Evolutionary conservation across 2,888 invertebrate species (phyloP).

Genomic region (Unio delphinus): DNA sequence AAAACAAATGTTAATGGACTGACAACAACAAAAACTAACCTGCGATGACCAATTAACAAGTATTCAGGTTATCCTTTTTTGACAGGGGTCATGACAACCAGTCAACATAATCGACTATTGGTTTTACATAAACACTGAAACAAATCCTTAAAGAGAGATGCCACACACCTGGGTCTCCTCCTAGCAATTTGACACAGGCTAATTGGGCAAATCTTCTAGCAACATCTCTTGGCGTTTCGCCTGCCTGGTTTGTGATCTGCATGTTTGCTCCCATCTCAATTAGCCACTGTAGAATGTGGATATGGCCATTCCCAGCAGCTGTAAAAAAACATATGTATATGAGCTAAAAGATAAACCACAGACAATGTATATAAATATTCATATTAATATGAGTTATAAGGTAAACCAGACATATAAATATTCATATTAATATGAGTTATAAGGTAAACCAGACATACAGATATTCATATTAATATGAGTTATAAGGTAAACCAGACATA

Average conservation of each 20-base stretch:
- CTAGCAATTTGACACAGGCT: conserved; percentile 68
- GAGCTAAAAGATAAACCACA: neutral
- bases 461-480: neutral
- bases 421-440: neutral
- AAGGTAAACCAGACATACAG: neutral
- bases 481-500: too few species aligned
- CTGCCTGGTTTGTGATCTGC: conserved; percentile 67
- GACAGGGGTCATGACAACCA: too few species aligned
- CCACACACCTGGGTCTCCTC: conserved; percentile 41
- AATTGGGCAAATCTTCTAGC: conserved; percentile 70
- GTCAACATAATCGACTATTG: too few species aligned
- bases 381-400: neutral
- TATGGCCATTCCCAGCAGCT: conserved; percentile 72
- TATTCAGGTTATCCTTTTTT: too few species aligned
- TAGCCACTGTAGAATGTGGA: conserved; percentile 70
- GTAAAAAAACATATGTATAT: conserved; percentile 8
- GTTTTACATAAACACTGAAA: too few species aligned
- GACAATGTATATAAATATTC: neutral
- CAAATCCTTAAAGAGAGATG: too few species aligned
- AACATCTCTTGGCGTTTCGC: conserved; percentile 69
- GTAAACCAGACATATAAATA: neutral
- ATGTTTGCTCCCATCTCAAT: conserved; percentile 71
- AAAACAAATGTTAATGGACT: too few species aligned
- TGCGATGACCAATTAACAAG: too few species aligned
- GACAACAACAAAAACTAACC: too few species aligned